Percentiles rank a stretch among this genome's conserved stretches.
Evolutionary conservation across 2,888 invertebrate species (phyloP).

Genomic region (Brachycybe producta): DNA sequence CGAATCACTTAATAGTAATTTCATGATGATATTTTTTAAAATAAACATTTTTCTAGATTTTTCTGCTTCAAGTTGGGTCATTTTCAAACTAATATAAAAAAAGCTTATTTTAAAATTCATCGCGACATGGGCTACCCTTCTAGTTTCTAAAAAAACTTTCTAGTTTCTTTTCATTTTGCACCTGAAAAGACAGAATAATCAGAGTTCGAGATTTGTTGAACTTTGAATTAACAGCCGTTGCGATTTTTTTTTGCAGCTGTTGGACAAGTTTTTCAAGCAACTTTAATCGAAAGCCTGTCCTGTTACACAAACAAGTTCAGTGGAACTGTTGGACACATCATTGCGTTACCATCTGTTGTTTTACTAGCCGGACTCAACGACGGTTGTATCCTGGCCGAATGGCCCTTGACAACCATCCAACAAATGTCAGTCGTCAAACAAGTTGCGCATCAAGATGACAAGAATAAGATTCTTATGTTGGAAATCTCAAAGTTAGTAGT

Average conservation of each 20-base stretch:
- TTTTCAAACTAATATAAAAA: too few relatives aligned
- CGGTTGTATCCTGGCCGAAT: slow-evolving; percentile 17
- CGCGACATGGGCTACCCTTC: too few relatives aligned
- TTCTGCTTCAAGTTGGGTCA: too few relatives aligned
- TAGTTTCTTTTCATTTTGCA: too few relatives aligned
- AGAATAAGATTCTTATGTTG: slow-evolving; percentile 10
- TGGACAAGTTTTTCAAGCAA: slow-evolving; percentile 9
- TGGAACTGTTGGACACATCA: slow-evolving; percentile 11
- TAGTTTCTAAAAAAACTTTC: too few relatives aligned
- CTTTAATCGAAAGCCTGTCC: slow-evolving; percentile 13
- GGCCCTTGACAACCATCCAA: slow-evolving; percentile 15
- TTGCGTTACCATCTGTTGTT: slow-evolving; percentile 14
- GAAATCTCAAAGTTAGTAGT: slow-evolving; percentile 7
- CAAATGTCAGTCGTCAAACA: slow-evolving; percentile 7
- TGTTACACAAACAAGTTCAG: not conserved
- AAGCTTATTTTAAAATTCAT: too few relatives aligned
- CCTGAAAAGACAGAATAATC: too few relatives aligned
- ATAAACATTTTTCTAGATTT: too few relatives aligned
- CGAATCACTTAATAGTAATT: too few relatives aligned
- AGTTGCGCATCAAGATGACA: slow-evolving; percentile 10
- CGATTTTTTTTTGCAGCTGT: slow-evolving; percentile 11
- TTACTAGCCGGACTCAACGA: slow-evolving; percentile 15
- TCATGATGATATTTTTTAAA: too few relatives aligned
- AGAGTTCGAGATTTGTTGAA: too few relatives aligned
- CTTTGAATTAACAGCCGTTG: too few relatives aligned